A percentile compares a stretch with the other conserved stretches of the same genome.
Conservation (phyloP, 1,140 invertebrate genomes). For the Pteromalus puparum region DNA sequence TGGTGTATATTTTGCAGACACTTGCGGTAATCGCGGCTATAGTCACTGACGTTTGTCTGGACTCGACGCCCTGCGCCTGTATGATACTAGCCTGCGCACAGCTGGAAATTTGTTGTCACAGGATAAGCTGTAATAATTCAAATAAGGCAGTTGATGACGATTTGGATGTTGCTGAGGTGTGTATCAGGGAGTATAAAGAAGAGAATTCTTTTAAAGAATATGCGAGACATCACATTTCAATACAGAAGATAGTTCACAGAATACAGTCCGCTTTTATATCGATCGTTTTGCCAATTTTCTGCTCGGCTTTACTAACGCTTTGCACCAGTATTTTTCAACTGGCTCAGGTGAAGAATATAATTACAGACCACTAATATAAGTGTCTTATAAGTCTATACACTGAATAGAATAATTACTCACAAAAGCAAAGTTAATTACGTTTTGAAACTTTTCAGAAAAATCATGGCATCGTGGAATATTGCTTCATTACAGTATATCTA, state of each 20-base stretch:
- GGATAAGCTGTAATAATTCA: constrained; percentile 27
- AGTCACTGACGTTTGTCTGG: constrained; percentile 57
- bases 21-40: constrained; percentile 46
- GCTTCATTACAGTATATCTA: background rate
- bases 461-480: background rate
- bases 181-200: constrained; percentile 31
- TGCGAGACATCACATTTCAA: constrained; percentile 26
- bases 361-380: too few relatives aligned
- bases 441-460: background rate
- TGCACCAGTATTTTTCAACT: constrained; percentile 61
- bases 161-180: background rate
- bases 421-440: background rate
- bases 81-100: constrained; percentile 57
- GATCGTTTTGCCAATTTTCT: constrained; percentile 58
- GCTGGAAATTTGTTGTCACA: constrained; percentile 60
- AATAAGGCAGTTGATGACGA: background rate
- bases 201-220: background rate
- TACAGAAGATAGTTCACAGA: background rate
- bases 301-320: constrained; percentile 58
- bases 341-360: constrained; percentile 56
- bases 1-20: constrained; percentile 12
- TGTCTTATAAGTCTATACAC: too few relatives aligned
- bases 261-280: constrained; percentile 57
- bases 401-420: too few relatives aligned
- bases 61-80: constrained; percentile 56